These are phyloP conservation scores for Contarinia nasturtii DNA, from an alignment of 1,140 invertebrate species.

Conservation along the genomic window DNA sequence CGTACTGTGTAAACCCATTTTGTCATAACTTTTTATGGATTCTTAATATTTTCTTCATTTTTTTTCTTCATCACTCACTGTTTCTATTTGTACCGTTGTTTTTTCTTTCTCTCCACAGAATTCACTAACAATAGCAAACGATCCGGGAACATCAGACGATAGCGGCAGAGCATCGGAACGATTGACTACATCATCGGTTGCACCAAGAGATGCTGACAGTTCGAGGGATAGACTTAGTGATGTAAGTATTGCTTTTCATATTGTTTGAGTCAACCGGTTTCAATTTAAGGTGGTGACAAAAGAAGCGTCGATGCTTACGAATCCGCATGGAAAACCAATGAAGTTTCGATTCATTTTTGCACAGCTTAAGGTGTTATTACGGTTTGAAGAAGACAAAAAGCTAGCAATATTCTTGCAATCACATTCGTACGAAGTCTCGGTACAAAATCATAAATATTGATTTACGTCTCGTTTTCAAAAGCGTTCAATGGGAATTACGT, in stretches of 20 bases:
- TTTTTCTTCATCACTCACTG: too few relatives aligned
- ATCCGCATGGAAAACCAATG: neutral
- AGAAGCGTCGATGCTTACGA: neutral
- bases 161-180: conserved; percentile 56
- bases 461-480: too few relatives aligned
- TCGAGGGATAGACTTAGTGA: conserved; percentile 61
- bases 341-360: neutral
- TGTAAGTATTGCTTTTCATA: conserved; percentile 33
- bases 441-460: neutral
- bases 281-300: neutral
- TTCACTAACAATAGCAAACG: conserved; percentile 36
- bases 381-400: too few relatives aligned
- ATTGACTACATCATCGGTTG: conserved; percentile 49
- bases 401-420: neutral
- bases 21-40: too few relatives aligned
- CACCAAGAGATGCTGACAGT: conserved; percentile 51
- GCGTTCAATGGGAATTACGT: too few relatives aligned
- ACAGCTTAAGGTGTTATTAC: neutral
- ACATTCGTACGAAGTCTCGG: too few relatives aligned
- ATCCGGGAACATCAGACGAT: conserved; percentile 58
- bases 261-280: neutral
- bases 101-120: neutral
- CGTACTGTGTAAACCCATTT: too few relatives aligned
- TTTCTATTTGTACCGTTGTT: too few relatives aligned
- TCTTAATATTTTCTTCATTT: too few relatives aligned